These are phyloP conservation scores for Syngnathoides biaculeatus DNA, from an alignment of 2,113 vertebrate species.

Conservation along the genomic window DNA sequence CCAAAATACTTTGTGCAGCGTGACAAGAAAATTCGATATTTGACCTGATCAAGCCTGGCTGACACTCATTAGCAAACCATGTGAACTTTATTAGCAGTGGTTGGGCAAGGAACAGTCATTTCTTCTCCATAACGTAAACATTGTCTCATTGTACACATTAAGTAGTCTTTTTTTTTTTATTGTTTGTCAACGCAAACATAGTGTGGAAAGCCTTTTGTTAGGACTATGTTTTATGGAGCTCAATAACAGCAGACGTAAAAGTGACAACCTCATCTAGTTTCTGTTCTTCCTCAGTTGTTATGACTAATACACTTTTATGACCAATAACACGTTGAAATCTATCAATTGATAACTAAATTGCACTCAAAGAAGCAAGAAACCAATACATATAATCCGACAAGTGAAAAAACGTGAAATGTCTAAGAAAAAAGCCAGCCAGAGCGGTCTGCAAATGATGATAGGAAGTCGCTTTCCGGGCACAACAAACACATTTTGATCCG, in stretches of 20 bases:
- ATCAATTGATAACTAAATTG: not conserved
- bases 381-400: not conserved
- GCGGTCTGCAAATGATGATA: not conserved
- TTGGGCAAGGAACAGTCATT: not conserved
- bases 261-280: not conserved
- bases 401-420: not conserved
- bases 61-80: slow-evolving; percentile 29
- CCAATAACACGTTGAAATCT: not conserved
- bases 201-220: not conserved
- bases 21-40: slow-evolving; percentile 44
- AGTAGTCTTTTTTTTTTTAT: not conserved
- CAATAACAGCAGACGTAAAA: not conserved
- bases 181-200: not conserved
- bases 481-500: not conserved
- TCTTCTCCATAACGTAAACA: not conserved
- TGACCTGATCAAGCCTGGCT: slow-evolving; percentile 1
- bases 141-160: not conserved
- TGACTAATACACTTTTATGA: not conserved
- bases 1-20: not conserved
- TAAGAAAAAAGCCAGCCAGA: not conserved
- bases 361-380: not conserved
- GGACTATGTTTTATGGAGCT: not conserved
- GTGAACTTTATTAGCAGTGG: slow-evolving; percentile 15
- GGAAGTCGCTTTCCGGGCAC: not conserved
- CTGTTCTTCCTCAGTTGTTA: not conserved